These are phyloP conservation scores for Cryptocheilus praepositus DNA, from an alignment of 2,888 invertebrate genomes.

Conservation along the genomic window DNA sequence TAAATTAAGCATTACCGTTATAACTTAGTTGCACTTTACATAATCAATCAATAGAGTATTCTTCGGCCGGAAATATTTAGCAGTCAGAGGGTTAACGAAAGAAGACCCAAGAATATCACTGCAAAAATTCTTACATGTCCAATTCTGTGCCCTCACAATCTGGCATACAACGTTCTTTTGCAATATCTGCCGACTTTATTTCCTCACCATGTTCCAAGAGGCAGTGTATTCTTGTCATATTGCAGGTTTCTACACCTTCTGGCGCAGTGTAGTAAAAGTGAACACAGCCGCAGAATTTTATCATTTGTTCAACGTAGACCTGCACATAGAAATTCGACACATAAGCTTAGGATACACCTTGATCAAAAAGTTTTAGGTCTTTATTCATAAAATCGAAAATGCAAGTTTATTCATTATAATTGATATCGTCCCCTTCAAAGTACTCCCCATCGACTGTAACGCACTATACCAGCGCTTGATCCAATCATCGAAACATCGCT, in stretches of 20 bases:
- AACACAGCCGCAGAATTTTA: conserved; percentile 57
- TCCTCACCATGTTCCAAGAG: conserved; percentile 2
- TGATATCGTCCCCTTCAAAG: too few relatives aligned
- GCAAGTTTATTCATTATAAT: too few relatives aligned
- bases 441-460: too few relatives aligned
- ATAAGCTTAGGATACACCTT: background rate
- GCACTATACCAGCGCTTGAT: too few relatives aligned
- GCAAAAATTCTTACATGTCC: conserved; percentile 11
- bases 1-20: too few relatives aligned
- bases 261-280: conserved; percentile 48
- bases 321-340: conserved; percentile 15
- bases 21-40: too few relatives aligned
- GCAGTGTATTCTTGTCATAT: conserved; percentile 52
- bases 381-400: too few relatives aligned
- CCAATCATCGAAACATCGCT: too few relatives aligned
- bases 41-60: too few relatives aligned
- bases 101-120: too few relatives aligned
- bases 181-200: conserved; percentile 2
- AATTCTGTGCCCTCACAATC: conserved; percentile 53
- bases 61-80: background rate
- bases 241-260: conserved; percentile 45
- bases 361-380: too few relatives aligned
- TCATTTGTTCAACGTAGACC: conserved; percentile 44
- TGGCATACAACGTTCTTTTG: conserved; percentile 36
- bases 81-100: too few relatives aligned